phyloP scores from a whole-genome alignment of 2,113 vertebrate genomes.

The Thamnaconus septentrionalis region DNA sequence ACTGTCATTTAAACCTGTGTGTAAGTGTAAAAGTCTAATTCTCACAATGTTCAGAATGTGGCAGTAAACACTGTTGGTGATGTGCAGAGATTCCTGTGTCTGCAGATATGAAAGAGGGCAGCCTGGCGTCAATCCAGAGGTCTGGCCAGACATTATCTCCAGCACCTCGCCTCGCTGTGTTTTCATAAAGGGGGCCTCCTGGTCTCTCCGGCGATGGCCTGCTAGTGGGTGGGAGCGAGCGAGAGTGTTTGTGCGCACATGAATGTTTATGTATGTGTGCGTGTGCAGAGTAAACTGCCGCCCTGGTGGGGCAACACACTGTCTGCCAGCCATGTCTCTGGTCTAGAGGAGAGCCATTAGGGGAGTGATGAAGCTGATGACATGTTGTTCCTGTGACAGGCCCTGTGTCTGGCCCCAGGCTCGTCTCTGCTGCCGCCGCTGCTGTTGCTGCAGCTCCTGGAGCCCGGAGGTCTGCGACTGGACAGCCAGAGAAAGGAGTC shows the following conservation, averaged over 20 bases:
- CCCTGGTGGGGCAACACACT: conserved; percentile 56
- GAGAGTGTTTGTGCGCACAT: conserved; percentile 16
- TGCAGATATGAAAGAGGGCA: conserved; percentile 37
- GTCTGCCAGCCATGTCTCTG: conserved; percentile 68
- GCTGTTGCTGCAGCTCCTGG: conserved; percentile 45
- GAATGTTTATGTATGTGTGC: conserved; percentile 28
- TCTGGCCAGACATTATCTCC: conserved; percentile 66
- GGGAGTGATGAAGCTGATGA: conserved; percentile 74
- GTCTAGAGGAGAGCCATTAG: conserved; percentile 64
- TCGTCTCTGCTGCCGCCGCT: conserved; percentile 42
- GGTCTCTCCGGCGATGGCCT: conserved; percentile 47
- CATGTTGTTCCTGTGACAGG: conserved; percentile 76
- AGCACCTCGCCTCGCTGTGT: conserved; percentile 58
- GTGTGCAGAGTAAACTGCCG: conserved; percentile 48
- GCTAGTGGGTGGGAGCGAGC: conserved; percentile 32
- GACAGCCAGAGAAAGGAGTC: conserved; percentile 57
- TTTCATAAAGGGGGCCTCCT: conserved; percentile 64
- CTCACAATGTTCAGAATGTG: too few species aligned
- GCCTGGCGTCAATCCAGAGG: conserved; percentile 52
- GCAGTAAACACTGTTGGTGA: conserved; percentile 18
- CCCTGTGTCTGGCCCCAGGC: conserved; percentile 55
- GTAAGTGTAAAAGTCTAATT: too few species aligned
- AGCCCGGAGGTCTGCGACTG: conserved; percentile 59
- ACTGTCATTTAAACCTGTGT: too few species aligned
- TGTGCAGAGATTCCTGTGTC: conserved; percentile 30